Conservation (phyloP, 2,888 invertebrate species). For the Hololepta plana region DNA sequence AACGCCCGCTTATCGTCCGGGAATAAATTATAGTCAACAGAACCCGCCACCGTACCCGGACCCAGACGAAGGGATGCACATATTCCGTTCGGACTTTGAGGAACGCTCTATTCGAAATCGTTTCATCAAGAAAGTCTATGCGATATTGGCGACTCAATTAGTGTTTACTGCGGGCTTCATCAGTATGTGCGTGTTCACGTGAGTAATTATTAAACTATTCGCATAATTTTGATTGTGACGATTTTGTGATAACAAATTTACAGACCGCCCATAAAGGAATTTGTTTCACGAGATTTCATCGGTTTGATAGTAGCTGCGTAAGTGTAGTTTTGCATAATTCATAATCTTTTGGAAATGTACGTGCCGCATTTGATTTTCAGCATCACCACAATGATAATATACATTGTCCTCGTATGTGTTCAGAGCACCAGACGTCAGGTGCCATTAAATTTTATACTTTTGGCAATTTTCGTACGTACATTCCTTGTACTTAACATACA, state of each 20-base stretch:
- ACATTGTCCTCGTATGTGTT: slow-evolving; percentile 12
- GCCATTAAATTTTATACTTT: slow-evolving; percentile 16
- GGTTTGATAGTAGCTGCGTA: too few species aligned
- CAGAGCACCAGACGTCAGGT: slow-evolving; percentile 12
- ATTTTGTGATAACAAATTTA: too few species aligned
- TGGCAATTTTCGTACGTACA: slow-evolving; percentile 11
- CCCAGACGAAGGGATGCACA: not conserved
- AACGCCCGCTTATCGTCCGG: not conserved
- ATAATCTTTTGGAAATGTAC: not conserved
- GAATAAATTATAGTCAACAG: not conserved
- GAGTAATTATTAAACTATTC: slow-evolving; percentile 8
- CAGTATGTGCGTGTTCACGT: slow-evolving; percentile 25
- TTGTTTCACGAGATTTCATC: too few species aligned
- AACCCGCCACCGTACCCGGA: not conserved
- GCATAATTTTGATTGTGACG: too few species aligned
- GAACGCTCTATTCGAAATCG: slow-evolving; percentile 15
- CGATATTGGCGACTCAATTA: slow-evolving; percentile 33
- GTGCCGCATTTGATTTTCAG: slow-evolving; percentile 7
- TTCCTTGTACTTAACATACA: too few species aligned
- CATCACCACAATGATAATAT: slow-evolving; percentile 4
- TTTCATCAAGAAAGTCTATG: slow-evolving; percentile 35
- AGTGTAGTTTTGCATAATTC: not conserved
- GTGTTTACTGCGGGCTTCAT: slow-evolving; percentile 30
- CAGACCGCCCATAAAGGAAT: too few species aligned
- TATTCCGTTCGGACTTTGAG: slow-evolving; percentile 6